These are phyloP conservation scores for Clivina fossor DNA, from an alignment of 2,888 invertebrate genomes.

Conservation along the genomic window DNA sequence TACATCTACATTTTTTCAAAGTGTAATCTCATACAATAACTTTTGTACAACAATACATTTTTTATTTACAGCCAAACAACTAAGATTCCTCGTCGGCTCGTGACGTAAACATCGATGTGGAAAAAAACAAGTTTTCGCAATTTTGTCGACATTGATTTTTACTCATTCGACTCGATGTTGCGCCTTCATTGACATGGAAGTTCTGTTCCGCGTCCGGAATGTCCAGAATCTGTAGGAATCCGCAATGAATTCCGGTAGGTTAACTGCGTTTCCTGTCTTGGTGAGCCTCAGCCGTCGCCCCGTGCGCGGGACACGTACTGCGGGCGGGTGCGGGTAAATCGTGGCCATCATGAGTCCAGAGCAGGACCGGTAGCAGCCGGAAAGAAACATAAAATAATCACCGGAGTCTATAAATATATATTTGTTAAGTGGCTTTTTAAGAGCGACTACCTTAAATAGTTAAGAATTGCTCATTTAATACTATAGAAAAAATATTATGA, in stretches of 20 bases:
- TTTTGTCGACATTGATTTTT: conserved; percentile 34
- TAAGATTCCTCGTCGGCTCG: conserved; percentile 21
- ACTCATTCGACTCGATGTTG: conserved; percentile 28
- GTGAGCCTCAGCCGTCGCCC: neutral
- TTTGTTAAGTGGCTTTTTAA: too few relatives aligned
- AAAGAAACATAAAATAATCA: too few relatives aligned
- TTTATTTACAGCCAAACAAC: conserved; percentile 26
- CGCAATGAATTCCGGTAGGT: conserved; percentile 35
- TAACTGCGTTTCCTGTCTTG: conserved; percentile 34
- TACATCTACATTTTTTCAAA: conserved; percentile 6
- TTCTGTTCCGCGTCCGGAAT: conserved; percentile 28
- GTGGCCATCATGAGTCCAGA: too few relatives aligned
- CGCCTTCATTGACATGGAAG: conserved; percentile 34
- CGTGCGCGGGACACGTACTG: neutral
- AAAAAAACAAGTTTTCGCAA: conserved; percentile 35
- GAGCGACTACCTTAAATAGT: too few relatives aligned
- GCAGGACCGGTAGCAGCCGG: too few relatives aligned
- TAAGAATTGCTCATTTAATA: too few relatives aligned
- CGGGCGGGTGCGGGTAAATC: neutral
- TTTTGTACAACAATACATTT: too few relatives aligned
- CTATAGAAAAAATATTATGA: too few relatives aligned
- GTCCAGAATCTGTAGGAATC: conserved; percentile 33
- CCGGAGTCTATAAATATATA: too few relatives aligned
- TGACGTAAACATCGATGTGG: conserved; percentile 16
- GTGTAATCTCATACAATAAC: too few relatives aligned